Percentiles rank a stretch among this genome's conserved stretches.
Evolutionary conservation across 2,888 invertebrate species (phyloP).

Genomic region (Lacanobia wlatinum): DNA sequence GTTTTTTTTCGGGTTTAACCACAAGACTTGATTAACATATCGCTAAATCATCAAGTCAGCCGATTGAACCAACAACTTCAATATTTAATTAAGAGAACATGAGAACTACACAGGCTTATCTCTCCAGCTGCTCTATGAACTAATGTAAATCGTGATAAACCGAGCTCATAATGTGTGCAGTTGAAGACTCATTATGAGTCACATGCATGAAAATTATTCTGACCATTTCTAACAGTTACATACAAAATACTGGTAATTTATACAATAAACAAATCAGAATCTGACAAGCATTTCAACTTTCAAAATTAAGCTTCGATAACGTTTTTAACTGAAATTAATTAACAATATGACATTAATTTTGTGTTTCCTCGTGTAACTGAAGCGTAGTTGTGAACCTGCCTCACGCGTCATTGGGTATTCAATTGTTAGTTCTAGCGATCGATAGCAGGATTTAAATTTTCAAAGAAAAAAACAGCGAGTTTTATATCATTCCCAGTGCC

Average conservation of each 20-base stretch:
- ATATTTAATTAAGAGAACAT: neutral
- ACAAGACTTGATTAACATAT: too few relatives aligned
- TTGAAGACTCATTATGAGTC: too few relatives aligned
- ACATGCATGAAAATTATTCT: too few relatives aligned
- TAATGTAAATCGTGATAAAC: neutral
- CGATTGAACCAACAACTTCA: neutral
- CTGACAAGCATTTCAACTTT: neutral
- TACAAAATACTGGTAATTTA: neutral
- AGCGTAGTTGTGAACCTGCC: slow-evolving; percentile 13
- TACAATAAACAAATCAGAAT: neutral
- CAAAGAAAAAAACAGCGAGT: neutral
- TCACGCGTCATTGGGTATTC: slow-evolving; percentile 11
- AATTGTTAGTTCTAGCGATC: slow-evolving; percentile 3
- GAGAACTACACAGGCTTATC: too few relatives aligned
- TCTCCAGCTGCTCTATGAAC: neutral
- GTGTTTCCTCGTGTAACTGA: neutral
- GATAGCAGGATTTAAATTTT: slow-evolving; percentile 5
- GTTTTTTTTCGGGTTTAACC: too few relatives aligned
- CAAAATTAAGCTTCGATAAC: neutral
- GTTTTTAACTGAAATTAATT: neutral
- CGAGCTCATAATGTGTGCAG: too few relatives aligned
- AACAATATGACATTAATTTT: neutral
- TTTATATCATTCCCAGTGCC: neutral
- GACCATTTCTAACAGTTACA: too few relatives aligned
- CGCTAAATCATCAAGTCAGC: neutral